Percentiles rank a stretch among this genome's conserved stretches.
Conservation (phyloP, 2,888 invertebrate genomes). For the Tenthredo mesomela region DNA sequence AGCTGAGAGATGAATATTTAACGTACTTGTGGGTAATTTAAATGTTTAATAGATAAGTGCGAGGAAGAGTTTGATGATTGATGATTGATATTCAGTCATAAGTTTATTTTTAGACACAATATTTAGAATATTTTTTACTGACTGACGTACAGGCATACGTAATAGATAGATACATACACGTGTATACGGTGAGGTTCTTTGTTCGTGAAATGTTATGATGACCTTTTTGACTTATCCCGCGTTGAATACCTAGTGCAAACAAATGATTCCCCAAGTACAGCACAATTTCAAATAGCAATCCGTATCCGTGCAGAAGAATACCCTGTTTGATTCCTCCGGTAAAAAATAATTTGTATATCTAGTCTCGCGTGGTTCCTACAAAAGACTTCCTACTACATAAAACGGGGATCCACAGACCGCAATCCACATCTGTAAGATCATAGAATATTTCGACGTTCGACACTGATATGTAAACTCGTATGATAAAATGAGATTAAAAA, state of each 20-base stretch:
- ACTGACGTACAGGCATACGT: too few species aligned
- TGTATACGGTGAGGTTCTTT: not conserved
- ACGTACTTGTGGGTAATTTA: not conserved
- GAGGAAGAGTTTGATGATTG: too few species aligned
- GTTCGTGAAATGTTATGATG: not conserved
- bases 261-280: not conserved
- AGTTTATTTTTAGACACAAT: too few species aligned
- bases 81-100: too few species aligned
- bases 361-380: not conserved
- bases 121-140: too few species aligned
- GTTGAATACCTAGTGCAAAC: not conserved
- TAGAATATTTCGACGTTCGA: not conserved
- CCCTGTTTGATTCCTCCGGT: not conserved
- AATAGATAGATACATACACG: too few species aligned
- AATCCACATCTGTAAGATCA: not conserved
- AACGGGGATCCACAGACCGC: constrained; percentile 1
- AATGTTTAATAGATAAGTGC: not conserved
- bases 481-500: not conserved
- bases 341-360: not conserved
- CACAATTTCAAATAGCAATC: not conserved
- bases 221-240: not conserved
- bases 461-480: not conserved
- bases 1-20: too few species aligned
- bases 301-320: not conserved
- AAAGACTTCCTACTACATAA: not conserved